Evolutionary conservation across 2,888 invertebrate species (phyloP).

Genomic region (Polydrusus pterygomalis): DNA sequence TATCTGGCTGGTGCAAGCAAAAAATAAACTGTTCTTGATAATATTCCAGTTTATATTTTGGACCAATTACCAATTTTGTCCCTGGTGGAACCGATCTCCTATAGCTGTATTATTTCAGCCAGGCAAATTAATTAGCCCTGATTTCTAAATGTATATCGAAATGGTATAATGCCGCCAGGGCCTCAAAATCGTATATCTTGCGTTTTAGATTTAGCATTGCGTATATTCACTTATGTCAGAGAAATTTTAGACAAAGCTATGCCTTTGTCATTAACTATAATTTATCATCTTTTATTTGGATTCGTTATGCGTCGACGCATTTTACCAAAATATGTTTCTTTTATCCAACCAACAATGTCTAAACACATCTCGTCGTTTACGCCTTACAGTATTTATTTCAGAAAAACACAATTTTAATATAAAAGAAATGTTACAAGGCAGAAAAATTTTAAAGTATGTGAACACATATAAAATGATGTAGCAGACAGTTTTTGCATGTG

Average conservation of each 20-base stretch:
- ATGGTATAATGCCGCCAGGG: too few species aligned
- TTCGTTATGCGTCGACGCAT: conserved; percentile 1
- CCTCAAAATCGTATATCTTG: too few species aligned
- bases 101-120: too few species aligned
- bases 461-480: conserved; percentile 1
- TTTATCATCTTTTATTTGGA: conserved; percentile 11
- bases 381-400: not conserved
- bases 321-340: not conserved
- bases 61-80: too few species aligned
- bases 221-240: not conserved
- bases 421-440: not conserved
- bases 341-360: not conserved
- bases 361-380: not conserved
- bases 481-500: not conserved
- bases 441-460: not conserved
- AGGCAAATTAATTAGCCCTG: too few species aligned
- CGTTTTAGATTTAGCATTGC: too few species aligned
- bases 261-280: conserved; percentile 8
- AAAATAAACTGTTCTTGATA: too few species aligned
- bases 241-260: conserved; percentile 6
- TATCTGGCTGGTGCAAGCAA: too few species aligned
- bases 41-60: too few species aligned
- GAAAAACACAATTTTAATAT: conserved; percentile 1
- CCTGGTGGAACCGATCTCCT: too few species aligned
- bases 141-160: too few species aligned